A percentile compares a stretch with the other conserved stretches of the same genome.
phyloP scores from a whole-genome alignment of 2,797 vertebrate species.

The Yasuhikotakia modesta region DNA sequence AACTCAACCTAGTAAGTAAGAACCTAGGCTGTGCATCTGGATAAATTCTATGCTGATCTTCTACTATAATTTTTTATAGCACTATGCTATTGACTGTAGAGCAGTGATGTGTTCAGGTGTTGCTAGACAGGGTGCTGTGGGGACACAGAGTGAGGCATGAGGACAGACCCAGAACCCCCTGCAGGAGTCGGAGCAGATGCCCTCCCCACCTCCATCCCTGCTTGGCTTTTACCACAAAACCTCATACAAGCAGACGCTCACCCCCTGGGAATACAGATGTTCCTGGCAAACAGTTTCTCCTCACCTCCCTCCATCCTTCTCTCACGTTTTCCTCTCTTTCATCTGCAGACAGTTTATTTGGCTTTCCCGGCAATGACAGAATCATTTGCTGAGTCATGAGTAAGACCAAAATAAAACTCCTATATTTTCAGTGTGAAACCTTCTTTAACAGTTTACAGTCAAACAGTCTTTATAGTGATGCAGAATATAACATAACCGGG shows the following conservation, averaged over 20 bases:
- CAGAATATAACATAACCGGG: neutral
- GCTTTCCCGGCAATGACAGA: constrained; percentile 41
- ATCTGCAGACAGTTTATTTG: constrained; percentile 43
- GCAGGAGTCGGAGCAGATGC: neutral
- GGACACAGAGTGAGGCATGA: constrained; percentile 14
- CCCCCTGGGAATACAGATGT: constrained; percentile 36
- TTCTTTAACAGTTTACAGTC: neutral
- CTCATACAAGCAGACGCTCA: constrained; percentile 9
- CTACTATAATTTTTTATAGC: no score
- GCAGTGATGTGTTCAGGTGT: neutral
- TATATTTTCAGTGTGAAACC: neutral
- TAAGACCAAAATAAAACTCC: neutral
- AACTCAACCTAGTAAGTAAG: no score
- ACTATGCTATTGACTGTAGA: no score
- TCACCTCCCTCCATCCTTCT: constrained; percentile 26
- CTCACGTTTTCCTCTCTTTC: constrained; percentile 37
- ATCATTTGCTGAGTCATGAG: constrained; percentile 16
- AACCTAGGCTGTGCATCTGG: no score
- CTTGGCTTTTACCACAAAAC: constrained; percentile 12
- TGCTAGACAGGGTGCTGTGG: neutral
- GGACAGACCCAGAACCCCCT: constrained; percentile 17
- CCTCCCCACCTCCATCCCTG: neutral
- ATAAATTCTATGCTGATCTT: no score
- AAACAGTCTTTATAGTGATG: neutral
- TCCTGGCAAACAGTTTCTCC: constrained; percentile 36